Evolutionary conservation across 2,888 invertebrate species (phyloP), one percentile per base, ranked within the genome.

Genomic region (Pristionchus arcanus): DNA sequence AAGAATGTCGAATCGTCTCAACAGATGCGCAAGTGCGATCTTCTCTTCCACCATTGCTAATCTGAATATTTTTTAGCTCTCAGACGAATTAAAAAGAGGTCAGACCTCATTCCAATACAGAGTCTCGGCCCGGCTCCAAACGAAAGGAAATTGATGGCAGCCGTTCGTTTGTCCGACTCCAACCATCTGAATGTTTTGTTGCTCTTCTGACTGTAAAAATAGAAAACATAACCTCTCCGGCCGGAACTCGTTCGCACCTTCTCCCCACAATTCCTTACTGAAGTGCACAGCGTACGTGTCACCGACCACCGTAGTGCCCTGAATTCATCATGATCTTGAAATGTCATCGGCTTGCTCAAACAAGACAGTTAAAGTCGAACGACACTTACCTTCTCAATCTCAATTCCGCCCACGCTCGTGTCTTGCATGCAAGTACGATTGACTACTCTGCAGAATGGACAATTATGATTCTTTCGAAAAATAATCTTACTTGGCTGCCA

Each of bases 141-240:
- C 11, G 85, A 34, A 63, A 86, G 85, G 28, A 86, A 86, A 25
- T 34, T 37, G 85, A 86, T 19, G 16, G 34, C 37, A n/a, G 85
- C 21, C 63, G 63, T 63, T 2, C 59, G 13, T 28, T 13, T 49
- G 1, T n/a, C 53, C 5, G 31, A 28, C 9, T 49, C 49, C 28
- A 55, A 16, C 83, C 53, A 83, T 28, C 55, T 53, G 42, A 42
- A 42, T 9, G 9, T 5, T 5, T 42, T 34, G 19, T 7, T 42
- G 16, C 49, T n/a, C n/a, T n/a, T n/a, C n/a, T n/a, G n/a, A n/a
- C n/a, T n/a, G n/a, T n/a, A n/a, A n/a, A n/a, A n/a, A n/a, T n/a
- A n/a, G n/a, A n/a, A n/a, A n/a, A n/a, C n/a, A n/a, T n/a, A n/a
- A 92, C 92, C 94, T 92, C 86, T 94, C 94, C 4, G 94, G 94